These are phyloP conservation scores for Hirundo rustica DNA, from an alignment of 2,797 vertebrate genomes.

Conservation along the genomic window DNA sequence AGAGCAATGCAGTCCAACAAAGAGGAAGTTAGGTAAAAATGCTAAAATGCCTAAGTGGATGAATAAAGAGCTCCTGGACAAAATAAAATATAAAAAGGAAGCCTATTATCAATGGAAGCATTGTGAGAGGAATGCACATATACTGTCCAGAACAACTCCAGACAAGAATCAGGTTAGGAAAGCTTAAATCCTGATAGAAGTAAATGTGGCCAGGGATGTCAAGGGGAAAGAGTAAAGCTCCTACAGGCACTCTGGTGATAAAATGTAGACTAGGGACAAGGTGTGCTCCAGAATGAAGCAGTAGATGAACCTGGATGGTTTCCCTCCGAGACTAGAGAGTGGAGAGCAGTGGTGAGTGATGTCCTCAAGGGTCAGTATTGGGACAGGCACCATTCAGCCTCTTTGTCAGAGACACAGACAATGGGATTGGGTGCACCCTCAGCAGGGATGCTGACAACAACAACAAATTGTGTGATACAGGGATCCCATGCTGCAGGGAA, in stretches of 20 bases:
- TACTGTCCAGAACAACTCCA: background rate
- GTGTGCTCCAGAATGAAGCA: background rate
- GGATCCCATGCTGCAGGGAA: background rate
- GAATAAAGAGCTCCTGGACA: background rate
- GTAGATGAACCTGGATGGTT: background rate
- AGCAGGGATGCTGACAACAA: too few species aligned
- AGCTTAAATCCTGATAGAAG: background rate
- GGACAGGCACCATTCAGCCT: background rate
- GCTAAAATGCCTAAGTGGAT: too few species aligned
- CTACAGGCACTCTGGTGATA: accelerated
- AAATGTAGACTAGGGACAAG: background rate
- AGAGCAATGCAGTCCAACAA: background rate
- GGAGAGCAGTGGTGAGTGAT: background rate
- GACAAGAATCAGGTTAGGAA: background rate
- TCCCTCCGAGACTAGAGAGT: background rate
- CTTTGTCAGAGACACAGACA: background rate
- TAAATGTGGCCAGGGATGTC: background rate
- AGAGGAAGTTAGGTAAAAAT: background rate
- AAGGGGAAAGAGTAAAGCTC: background rate
- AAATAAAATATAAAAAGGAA: background rate
- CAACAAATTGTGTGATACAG: background rate
- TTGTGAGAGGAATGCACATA: background rate
- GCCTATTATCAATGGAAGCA: background rate
- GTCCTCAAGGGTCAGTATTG: too few species aligned
- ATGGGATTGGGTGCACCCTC: too few species aligned